Conservation (phyloP, 2,888 invertebrate species). For the Drosophila glabriapex region DNA sequence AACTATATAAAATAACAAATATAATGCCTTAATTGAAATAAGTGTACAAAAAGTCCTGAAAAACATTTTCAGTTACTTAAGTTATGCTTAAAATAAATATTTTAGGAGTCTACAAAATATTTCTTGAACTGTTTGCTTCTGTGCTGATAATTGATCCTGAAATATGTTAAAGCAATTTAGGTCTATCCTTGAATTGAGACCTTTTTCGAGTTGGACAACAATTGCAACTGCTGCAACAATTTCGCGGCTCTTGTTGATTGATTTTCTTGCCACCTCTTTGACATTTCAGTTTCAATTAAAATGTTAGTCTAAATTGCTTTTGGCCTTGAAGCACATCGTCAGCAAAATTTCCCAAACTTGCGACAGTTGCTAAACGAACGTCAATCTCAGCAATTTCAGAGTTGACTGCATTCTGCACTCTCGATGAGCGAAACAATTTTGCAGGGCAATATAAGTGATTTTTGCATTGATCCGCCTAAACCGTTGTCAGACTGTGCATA, state of each 20-base stretch:
- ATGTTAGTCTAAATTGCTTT: slow-evolving; percentile 47
- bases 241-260: slow-evolving; percentile 28
- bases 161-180: neutral
- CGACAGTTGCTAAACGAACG: slow-evolving; percentile 62
- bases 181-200: slow-evolving; percentile 3
- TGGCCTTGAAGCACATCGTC: slow-evolving; percentile 43
- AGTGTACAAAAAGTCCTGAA: neutral
- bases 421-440: slow-evolving; percentile 39
- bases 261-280: slow-evolving; percentile 37
- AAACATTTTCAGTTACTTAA: neutral
- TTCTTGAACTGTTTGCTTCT: neutral
- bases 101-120: neutral
- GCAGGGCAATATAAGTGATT: slow-evolving; percentile 49
- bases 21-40: neutral
- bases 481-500: slow-evolving; percentile 25
- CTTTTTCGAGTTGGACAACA: neutral
- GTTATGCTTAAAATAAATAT: neutral
- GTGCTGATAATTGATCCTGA: no score
- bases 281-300: slow-evolving; percentile 72
- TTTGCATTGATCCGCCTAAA: slow-evolving; percentile 70
- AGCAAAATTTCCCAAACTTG: slow-evolving; percentile 45
- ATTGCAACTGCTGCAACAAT: slow-evolving; percentile 5
- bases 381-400: slow-evolving; percentile 70
- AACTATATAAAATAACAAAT: neutral
- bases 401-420: slow-evolving; percentile 59